Conservation (phyloP, 2,888 invertebrate species). For the Acheta domesticus region DNA sequence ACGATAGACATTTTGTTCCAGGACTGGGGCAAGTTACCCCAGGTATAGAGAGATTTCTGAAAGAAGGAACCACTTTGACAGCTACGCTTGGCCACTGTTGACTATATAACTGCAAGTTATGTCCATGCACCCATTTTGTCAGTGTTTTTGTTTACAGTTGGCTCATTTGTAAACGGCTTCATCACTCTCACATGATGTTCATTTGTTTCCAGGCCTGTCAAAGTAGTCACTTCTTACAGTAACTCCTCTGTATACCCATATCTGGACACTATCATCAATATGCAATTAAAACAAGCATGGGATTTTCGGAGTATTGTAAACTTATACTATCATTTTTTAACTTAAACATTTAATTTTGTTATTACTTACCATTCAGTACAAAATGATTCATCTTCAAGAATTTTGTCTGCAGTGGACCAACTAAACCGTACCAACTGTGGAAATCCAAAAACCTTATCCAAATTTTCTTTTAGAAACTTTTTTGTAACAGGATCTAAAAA, state of each 20-base stretch:
- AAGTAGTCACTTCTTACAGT: no score
- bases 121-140: no score
- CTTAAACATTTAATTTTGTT: not conserved
- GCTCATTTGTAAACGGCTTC: no score
- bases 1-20: no score
- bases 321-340: not conserved
- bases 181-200: no score
- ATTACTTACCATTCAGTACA: conserved; percentile 66
- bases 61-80: no score
- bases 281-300: not conserved
- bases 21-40: no score
- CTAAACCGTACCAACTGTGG: conserved; percentile 92
- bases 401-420: conserved; percentile 90
- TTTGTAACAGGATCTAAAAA: conserved; percentile 87
- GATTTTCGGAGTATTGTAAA: not conserved
- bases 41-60: no score
- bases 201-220: no score
- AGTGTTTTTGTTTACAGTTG: no score
- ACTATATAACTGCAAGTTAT: no score
- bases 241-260: not conserved
- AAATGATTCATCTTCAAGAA: conserved; percentile 71
- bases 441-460: conserved; percentile 92
- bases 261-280: not conserved
- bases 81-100: no score
- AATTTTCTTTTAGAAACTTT: conserved; percentile 74